Percentiles rank a stretch among this genome's conserved stretches.
These are phyloP conservation scores for Cossypha niveicapilla DNA, from an alignment of 2,797 vertebrate genomes.

Conservation along the genomic window DNA sequence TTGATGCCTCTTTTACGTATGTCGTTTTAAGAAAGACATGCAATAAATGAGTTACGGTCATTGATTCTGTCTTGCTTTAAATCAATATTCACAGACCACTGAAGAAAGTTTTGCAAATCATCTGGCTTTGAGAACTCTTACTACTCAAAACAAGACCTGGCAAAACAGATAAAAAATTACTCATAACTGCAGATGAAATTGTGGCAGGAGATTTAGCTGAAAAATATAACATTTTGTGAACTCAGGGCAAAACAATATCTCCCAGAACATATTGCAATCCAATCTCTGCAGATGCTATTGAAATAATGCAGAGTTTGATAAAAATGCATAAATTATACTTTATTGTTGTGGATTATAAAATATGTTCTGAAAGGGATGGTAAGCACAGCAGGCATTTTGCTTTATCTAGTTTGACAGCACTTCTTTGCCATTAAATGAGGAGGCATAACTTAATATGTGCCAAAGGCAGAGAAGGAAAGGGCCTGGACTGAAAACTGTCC, in stretches of 20 bases:
- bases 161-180: constrained; percentile 45
- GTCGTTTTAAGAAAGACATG: neutral
- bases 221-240: constrained; percentile 45
- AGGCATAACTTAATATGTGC: neutral
- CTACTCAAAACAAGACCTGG: neutral
- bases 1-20: neutral
- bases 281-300: constrained; percentile 45
- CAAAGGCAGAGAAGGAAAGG: neutral
- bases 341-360: constrained; percentile 53
- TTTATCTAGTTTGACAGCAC: constrained; percentile 5
- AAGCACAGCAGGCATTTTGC: constrained; percentile 43
- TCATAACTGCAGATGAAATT: constrained; percentile 34
- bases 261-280: constrained; percentile 40
- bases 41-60: neutral
- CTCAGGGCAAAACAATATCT: constrained; percentile 56
- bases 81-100: neutral
- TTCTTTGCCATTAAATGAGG: constrained; percentile 21
- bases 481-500: neutral
- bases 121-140: neutral
- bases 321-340: constrained; percentile 66
- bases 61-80: neutral
- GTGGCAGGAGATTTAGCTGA: constrained; percentile 34
- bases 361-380: constrained; percentile 36
- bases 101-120: constrained; percentile 6
- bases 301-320: constrained; percentile 57